Evolutionary conservation across 2,113 vertebrate genomes (phyloP), one percentile per base, ranked within the genome.

Genomic region (Hucho hucho): DNA sequence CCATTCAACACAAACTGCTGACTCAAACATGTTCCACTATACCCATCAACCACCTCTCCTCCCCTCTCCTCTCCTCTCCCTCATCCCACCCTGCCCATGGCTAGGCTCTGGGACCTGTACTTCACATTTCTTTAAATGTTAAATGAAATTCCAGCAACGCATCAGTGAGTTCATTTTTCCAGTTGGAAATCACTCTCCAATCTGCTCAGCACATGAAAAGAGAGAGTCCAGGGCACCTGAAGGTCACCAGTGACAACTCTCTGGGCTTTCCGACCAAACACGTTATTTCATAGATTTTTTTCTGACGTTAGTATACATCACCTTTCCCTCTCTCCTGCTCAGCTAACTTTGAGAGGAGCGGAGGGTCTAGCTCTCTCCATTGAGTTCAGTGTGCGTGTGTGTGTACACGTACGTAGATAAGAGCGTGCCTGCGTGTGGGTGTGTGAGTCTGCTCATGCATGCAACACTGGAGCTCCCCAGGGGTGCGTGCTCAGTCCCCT

Each of bases 121-220:
- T 64, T 79, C 74, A 79, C 64, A 75, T 82, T 87, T 81, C 67
- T 84, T 83, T 81, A 74, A 82, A 88, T 82, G 85, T 87, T 88
- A 86, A 88, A 91, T 85, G 79, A 91, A 92, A 89, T 87, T 84
- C 90, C 86, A 37, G 71, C 83, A 81, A 84, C 87, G 87, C 88
- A 89, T 89, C 88, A 83, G 80, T 86, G 86, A 76, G 83, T 88
- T 86, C 73, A 81, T 90, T 89, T 89, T 78, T 78, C 43, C 56
- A 25, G 32, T 77, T 74, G 70, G 84, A 87, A 90, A 88, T 83
- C 84, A 78, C 79, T 75, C 16, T 46, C 75, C 73, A 83, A 90
- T 91, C 83, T 77, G 79, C 75, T 84, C 73, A 76, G 70, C 81
- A 79, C 79, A 83, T 83, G 76, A 89, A 86, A 89, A 81, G 76